These are phyloP conservation scores for Lophura swinhoii DNA, from an alignment of 2,797 vertebrate genomes.

Conservation along the genomic window DNA sequence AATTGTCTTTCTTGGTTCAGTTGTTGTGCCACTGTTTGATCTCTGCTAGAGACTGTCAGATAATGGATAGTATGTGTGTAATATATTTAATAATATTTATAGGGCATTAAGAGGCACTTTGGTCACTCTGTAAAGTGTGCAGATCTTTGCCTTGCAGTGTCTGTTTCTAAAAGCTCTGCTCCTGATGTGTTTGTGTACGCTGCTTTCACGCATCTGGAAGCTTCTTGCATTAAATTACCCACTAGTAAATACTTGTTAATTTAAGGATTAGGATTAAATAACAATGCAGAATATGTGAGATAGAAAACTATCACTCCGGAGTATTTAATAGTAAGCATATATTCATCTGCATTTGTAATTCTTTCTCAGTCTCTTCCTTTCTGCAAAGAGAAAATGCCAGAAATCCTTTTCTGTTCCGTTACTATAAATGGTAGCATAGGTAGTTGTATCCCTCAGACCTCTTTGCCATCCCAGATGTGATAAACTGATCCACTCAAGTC, in stretches of 20 bases:
- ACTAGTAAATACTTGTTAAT: background rate
- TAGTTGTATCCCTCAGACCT: background rate
- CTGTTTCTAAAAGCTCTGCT: background rate
- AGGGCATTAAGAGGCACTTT: background rate
- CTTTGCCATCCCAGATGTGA: background rate
- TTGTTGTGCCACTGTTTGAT: too few relatives aligned
- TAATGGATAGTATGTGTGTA: background rate
- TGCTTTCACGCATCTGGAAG: background rate
- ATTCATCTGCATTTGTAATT: background rate
- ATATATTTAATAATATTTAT: background rate
- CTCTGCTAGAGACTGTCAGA: too few relatives aligned
- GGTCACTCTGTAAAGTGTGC: background rate
- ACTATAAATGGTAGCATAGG: background rate
- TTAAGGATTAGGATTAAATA: background rate
- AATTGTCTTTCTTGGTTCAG: too few relatives aligned
- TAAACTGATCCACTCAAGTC: background rate
- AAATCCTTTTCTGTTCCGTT: background rate
- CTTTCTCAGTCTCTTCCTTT: background rate
- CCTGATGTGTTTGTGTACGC: background rate
- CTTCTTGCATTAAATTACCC: background rate
- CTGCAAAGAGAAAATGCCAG: background rate
- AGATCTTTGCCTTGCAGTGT: background rate
- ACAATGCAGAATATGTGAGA: background rate
- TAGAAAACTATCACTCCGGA: background rate
- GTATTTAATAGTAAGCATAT: background rate